Evolutionary conservation across 37 sponge, comb jelly and placozoan genomes (phyloP), one percentile per base, ranked within the genome.

Genomic region (Cladorhizidae sp.): DNA sequence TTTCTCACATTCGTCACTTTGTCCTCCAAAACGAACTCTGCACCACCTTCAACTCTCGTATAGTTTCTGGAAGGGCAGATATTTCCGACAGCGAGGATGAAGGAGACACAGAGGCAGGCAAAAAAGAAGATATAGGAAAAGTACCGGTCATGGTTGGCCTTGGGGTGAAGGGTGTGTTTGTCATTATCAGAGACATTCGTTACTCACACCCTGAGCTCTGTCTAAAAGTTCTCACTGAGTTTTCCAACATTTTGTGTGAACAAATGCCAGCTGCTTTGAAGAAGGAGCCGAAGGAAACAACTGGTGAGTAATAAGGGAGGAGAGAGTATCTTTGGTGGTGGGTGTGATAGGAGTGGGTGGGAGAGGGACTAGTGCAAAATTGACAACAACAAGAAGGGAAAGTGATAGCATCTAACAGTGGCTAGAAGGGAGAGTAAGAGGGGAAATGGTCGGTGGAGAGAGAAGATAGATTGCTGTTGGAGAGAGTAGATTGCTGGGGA

Each of bases 111-210:
- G 90, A 84, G 18, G 67, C 26, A 23, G 72, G 56, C 12, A 57
- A 80, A 57, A 83, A 87, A 23, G 79, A 72, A 28, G 76, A 84
- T 29, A 52, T 22, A 28, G 33, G 5, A 25, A 78, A 84, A 51
- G 54, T 92, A 62, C 81, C 92, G 8, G 85, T 88, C 73, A 83
- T 96, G 57, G 93, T 96, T 28, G 78, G 80, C 2, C 76, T 96
- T 40, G 96, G 96, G 23, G 78, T 96, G 31, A 77, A 64, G 38
- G 96, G 96, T 12, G 87, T 96, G 70, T 90, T 96, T 75, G 76
- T 86, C 20, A 80, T 96, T 45, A 80, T 96, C 62, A 40, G 73
- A 55, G 96, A 92, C 25, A 81, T 91, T n/a, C 89, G 91, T 83
- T 69, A 65, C 41, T 80, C 77, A 18, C 76, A 86, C 51, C 91